Percentiles rank a stretch among this genome's conserved stretches.
These are phyloP conservation scores for Lepidochrysops patricia DNA, from an alignment of 2,888 invertebrate genomes.

Conservation along the genomic window DNA sequence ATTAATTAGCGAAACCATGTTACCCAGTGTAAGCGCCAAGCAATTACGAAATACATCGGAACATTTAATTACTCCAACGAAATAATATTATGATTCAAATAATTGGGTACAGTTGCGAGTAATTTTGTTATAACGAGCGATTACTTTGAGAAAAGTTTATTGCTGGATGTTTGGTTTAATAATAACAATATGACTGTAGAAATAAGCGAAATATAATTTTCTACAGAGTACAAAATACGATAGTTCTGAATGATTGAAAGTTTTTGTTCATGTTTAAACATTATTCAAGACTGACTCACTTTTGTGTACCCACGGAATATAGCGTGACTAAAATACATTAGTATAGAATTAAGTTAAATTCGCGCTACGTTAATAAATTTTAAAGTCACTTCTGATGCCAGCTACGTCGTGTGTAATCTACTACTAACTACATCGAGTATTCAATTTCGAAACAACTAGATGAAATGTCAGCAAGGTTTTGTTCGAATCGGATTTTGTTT, in stretches of 20 bases:
- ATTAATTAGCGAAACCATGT: conserved; percentile 10
- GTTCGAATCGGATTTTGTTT: too few species aligned
- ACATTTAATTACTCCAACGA: not conserved
- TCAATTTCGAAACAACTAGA: not conserved
- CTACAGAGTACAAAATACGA: not conserved
- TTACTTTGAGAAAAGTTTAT: not conserved
- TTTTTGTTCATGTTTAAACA: not conserved
- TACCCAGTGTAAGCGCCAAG: conserved; percentile 15
- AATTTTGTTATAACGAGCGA: not conserved
- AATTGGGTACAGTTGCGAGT: not conserved
- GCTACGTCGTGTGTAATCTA: too few species aligned
- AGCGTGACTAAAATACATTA: not conserved
- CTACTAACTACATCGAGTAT: not conserved
- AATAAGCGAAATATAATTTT: too few species aligned
- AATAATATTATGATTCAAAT: not conserved
- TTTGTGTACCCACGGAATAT: not conserved
- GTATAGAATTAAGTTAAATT: not conserved
- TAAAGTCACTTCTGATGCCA: not conserved
- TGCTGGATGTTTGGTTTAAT: not conserved
- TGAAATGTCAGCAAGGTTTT: too few species aligned
- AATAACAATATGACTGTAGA: too few species aligned
- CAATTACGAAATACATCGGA: not conserved
- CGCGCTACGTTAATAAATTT: not conserved
- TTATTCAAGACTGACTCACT: not conserved
- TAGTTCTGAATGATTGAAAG: not conserved